Percentiles rank a stretch among this genome's conserved stretches.
phyloP scores from a whole-genome alignment of 2,113 vertebrate species.

The Hippocampus guttulatus region DNA sequence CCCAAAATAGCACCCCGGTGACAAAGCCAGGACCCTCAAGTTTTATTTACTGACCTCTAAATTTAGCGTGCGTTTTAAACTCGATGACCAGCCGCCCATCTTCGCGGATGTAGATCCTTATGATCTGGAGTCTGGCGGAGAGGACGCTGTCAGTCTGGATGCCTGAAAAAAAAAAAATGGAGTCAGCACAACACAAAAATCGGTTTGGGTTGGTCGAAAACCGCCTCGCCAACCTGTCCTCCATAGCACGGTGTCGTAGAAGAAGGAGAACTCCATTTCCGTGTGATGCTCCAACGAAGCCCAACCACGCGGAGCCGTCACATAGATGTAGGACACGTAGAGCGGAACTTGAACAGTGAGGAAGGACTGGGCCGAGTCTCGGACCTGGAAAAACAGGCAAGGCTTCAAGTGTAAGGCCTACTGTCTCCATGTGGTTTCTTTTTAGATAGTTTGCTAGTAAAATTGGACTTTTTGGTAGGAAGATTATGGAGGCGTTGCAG shows the following conservation, averaged over 20 bases:
- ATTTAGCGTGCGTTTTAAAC: slow-evolving; percentile 97
- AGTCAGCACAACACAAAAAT: not conserved
- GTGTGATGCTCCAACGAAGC: slow-evolving; percentile 98
- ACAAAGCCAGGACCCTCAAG: not conserved
- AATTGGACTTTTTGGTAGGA: too few species aligned
- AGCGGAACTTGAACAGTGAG: slow-evolving; percentile 93
- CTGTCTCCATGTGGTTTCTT: not conserved
- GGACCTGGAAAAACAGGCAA: slow-evolving; percentile 72
- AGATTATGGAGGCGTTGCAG: too few species aligned
- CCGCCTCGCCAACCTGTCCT: slow-evolving; percentile 78
- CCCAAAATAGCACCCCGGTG: not conserved
- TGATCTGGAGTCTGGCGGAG: slow-evolving; percentile 91
- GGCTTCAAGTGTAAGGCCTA: not conserved
- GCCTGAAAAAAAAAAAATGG: slow-evolving; percentile 62
- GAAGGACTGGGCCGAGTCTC: slow-evolving; percentile 97
- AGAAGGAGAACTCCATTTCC: slow-evolving; percentile 99
- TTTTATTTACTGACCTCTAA: slow-evolving; percentile 77
- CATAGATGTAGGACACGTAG: slow-evolving; percentile 95
- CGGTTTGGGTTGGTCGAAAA: not conserved
- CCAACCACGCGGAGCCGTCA: slow-evolving; percentile 93
- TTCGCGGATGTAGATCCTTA: slow-evolving; percentile 94
- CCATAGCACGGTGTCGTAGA: slow-evolving; percentile 98
- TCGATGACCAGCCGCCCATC: slow-evolving; percentile 94
- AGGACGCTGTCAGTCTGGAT: slow-evolving; percentile 98
- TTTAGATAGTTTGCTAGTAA: too few species aligned